Percentiles rank a stretch among this genome's conserved stretches.
These are phyloP conservation scores for Agrotis exclamationis DNA, from an alignment of 2,888 invertebrate species.

Conservation along the genomic window DNA sequence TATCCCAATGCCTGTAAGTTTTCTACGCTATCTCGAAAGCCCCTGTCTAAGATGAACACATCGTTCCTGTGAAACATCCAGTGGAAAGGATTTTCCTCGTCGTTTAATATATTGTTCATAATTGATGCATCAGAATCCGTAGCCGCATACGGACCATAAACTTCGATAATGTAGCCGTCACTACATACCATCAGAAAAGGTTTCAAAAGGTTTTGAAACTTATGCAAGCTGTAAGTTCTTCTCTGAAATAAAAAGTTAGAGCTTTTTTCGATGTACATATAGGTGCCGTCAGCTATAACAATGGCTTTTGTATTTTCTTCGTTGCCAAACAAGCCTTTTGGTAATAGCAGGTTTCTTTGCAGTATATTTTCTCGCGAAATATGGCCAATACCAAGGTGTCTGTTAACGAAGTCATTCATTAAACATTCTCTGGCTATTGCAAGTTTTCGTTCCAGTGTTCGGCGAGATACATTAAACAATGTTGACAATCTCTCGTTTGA, in stretches of 20 bases:
- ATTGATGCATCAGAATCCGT: slow-evolving; percentile 6
- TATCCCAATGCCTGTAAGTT: no score
- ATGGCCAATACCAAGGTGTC: slow-evolving; percentile 4
- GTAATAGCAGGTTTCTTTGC: slow-evolving; percentile 7
- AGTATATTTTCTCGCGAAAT: slow-evolving; percentile 6
- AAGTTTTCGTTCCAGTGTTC: slow-evolving; percentile 5
- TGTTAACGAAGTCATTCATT: not conserved
- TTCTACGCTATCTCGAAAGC: no score
- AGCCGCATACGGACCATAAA: slow-evolving; percentile 2
- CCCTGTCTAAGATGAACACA: no score
- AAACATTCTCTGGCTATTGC: slow-evolving; percentile 1
- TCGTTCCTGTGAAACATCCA: no score
- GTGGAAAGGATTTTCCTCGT: no score
- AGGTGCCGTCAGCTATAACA: not conserved
- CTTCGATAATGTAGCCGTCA: slow-evolving; percentile 5
- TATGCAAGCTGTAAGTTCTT: no score
- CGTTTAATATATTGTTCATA: not conserved
- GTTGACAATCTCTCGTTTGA: slow-evolving; percentile 22
- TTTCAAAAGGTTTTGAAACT: no score
- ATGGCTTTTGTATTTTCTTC: not conserved
- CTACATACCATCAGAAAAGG: not conserved
- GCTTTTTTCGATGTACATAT: no score
- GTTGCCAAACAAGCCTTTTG: slow-evolving; percentile 7
- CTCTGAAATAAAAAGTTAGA: no score
- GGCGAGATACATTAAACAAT: slow-evolving; percentile 16